Base-by-base conservation (phyloP, 1,140 invertebrate species). In the Cherax destructor region DNA sequence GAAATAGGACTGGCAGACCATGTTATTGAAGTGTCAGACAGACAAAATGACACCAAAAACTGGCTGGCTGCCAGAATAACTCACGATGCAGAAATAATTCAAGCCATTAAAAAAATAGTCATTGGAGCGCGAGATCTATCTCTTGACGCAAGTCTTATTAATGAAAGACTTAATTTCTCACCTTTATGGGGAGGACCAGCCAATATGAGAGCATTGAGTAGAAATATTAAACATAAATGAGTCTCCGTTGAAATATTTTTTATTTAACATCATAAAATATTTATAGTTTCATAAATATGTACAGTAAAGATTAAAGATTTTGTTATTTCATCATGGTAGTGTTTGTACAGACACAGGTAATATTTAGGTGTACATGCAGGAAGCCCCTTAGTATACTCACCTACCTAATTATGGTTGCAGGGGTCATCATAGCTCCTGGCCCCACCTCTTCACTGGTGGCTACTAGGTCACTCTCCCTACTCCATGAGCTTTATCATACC, bases 151-250 rank as follows among this genome's bases (percentile, higher is more conserved):
- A 93, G 94, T n/a, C 92, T 95, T n/a, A 56, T 93, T 18, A 90
- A 93, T 24, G 95, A 96, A 93, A 94, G 94, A 30, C 80, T 93
- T 9, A 87, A 95, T 41, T 96, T 96, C 93, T 93, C 93, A 10
- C 93, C 94, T 16, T 92, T 95, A 6, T 96, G 95, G 95, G 95
- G 95, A 41, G 94, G 95, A 5, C 88, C 93, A 69, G 93, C 94
- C 6, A 95, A 96, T 86, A 80, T 93, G 79, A 91, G 92, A 10
- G 95, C 95, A 3, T 84, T 95, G 1, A 85, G 80, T 7, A 93
- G 91, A 78, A 93, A 93, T 78, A 89, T 95, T 9, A 95, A 95
- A 78, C 94, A 95, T 92, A 93, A 94, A 93, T 89, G 59, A 52
- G 18, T 50, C 50, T 41, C 18, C n/a, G 6, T 50, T 21, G 7